Conservation (phyloP, 2,888 invertebrate species). For the Agonum fuliginosum region DNA sequence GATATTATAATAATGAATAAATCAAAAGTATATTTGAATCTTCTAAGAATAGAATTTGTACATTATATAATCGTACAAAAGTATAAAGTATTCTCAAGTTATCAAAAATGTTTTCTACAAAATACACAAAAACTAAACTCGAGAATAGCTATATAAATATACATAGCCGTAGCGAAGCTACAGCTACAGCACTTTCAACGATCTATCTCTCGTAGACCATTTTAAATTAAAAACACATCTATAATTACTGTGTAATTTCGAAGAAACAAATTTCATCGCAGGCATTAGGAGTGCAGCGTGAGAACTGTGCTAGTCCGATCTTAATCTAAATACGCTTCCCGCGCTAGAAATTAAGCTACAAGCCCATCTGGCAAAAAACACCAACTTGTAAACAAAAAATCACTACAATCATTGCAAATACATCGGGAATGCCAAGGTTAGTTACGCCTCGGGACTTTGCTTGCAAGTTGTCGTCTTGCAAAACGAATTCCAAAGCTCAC, state of each 20-base stretch:
- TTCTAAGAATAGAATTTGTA: not conserved
- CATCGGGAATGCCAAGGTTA: conserved; percentile 54
- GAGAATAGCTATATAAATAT: not conserved
- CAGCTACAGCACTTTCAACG: conserved; percentile 14
- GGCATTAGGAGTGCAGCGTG: conserved; percentile 48
- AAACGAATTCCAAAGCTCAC: too few species aligned
- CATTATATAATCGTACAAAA: conserved; percentile 12
- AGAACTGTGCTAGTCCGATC: conserved; percentile 56
- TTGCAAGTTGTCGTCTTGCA: not conserved
- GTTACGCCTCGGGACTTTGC: conserved; percentile 15
- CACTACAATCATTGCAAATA: conserved; percentile 50
- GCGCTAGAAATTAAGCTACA: conserved; percentile 32
- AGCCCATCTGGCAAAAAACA: conserved; percentile 43
- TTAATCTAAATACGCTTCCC: conserved; percentile 54
- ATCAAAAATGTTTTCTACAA: conserved; percentile 10
- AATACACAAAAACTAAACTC: conserved; percentile 5
- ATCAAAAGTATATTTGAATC: not conserved
- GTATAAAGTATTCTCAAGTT: not conserved
- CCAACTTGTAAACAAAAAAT: conserved; percentile 41
- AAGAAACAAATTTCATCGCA: conserved; percentile 27
- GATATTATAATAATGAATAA: too few species aligned
- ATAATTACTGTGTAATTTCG: conserved; percentile 54
- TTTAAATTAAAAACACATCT: conserved; percentile 53
- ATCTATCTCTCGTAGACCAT: conserved; percentile 40
- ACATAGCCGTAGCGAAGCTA: not conserved